A percentile compares a stretch with the other conserved stretches of the same genome.
Conservation (phyloP, 2,888 invertebrate genomes). For the Amblyteles armatorius region DNA sequence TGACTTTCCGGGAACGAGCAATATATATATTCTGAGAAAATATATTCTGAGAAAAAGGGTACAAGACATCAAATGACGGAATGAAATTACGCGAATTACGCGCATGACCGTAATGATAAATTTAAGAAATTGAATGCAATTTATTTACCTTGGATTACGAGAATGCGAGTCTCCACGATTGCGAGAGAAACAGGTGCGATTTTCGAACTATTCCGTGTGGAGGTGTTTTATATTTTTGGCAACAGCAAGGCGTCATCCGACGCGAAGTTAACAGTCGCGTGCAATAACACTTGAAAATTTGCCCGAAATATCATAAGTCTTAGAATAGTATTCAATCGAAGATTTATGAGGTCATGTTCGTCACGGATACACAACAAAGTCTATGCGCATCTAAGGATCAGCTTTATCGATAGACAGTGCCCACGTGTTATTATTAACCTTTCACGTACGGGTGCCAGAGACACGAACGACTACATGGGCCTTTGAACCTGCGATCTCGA, state of each 20-base stretch:
- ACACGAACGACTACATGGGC: too few species aligned
- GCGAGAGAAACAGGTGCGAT: not conserved
- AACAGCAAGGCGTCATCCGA: not conserved
- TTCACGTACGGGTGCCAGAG: too few species aligned
- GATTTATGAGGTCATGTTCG: not conserved
- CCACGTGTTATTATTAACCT: too few species aligned
- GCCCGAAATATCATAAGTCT: not conserved
- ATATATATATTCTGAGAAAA: not conserved
- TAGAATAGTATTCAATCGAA: not conserved
- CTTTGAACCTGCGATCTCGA: too few species aligned
- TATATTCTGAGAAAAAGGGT: too few species aligned
- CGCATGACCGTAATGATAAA: too few species aligned
- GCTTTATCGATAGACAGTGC: not conserved
- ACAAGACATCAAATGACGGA: too few species aligned
- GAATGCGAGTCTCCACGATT: not conserved
- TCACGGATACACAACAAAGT: not conserved
- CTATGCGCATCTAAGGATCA: constrained; percentile 1
- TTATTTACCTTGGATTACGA: not conserved
- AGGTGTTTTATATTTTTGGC: not conserved
- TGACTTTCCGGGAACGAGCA: not conserved
- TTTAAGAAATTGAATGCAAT: not conserved
- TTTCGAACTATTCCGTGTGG: not conserved
- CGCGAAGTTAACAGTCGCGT: not conserved
- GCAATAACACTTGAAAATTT: not conserved
- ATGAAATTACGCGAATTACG: too few species aligned